phyloP scores from a whole-genome alignment of 2,888 invertebrate species.

The Sesia apiformis region DNA sequence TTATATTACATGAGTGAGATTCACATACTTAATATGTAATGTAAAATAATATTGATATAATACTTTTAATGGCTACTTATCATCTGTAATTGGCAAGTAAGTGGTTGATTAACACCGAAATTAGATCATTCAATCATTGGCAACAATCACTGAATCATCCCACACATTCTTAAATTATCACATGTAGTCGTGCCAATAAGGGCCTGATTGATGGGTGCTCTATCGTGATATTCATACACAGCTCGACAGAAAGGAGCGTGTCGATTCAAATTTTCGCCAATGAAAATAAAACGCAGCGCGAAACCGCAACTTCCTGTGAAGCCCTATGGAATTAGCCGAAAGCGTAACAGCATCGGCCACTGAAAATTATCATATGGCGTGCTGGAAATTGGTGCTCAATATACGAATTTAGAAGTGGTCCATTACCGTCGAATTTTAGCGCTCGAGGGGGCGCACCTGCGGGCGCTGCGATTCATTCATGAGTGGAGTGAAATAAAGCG shows the following conservation, averaged over 20 bases:
- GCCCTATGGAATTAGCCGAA: constrained; percentile 36
- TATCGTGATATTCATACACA: constrained; percentile 15
- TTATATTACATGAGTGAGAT: not conserved
- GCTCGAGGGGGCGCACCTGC: constrained; percentile 65
- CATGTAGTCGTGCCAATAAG: constrained; percentile 56
- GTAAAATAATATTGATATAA: not conserved
- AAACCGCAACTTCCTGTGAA: constrained; percentile 58
- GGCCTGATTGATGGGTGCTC: constrained; percentile 48
- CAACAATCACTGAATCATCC: constrained; percentile 45
- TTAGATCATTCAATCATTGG: constrained; percentile 61
- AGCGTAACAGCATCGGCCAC: constrained; percentile 47
- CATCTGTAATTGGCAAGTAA: not conserved
- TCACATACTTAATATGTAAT: not conserved
- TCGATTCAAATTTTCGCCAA: constrained; percentile 27
- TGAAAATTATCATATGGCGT: constrained; percentile 63
- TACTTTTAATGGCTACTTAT: not conserved
- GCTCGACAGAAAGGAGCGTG: constrained; percentile 31
- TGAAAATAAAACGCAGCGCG: constrained; percentile 39
- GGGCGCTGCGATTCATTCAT: constrained; percentile 62
- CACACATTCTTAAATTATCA: constrained; percentile 55
- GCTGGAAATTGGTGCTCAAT: constrained; percentile 55
- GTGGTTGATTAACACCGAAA: constrained; percentile 7
- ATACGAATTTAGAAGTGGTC: constrained; percentile 50
- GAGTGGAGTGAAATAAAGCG: constrained; percentile 45
- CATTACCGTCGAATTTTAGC: constrained; percentile 52